Percentiles rank a stretch among this genome's conserved stretches.
Evolutionary conservation across 2,113 vertebrate species (phyloP).

Genomic region (Chionomys nivalis): DNA sequence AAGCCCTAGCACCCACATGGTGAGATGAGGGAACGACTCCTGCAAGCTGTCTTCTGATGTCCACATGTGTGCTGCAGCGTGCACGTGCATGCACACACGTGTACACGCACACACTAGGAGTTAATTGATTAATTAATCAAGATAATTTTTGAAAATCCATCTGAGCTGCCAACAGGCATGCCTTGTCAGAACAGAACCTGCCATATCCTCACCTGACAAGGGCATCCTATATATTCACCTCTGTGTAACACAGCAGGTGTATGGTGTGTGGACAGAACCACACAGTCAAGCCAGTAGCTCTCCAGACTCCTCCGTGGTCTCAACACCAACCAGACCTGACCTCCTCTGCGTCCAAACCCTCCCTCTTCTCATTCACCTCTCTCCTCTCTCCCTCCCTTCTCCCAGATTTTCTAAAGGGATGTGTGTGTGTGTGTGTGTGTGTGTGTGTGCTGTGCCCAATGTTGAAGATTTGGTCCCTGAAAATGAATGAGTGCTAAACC

Average conservation of each 20-base stretch:
- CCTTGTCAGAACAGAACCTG: fast-evolving
- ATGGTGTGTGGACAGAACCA: fast-evolving
- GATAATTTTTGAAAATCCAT: not conserved
- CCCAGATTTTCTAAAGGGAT: not conserved
- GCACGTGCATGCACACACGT: no score
- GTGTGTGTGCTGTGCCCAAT: fast-evolving
- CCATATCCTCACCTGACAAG: not conserved
- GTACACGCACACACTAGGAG: not conserved
- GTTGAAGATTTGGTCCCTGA: fast-evolving
- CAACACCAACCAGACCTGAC: fast-evolving
- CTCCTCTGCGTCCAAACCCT: not conserved
- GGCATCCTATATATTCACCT: not conserved
- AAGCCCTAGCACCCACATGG: not conserved
- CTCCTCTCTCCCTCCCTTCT: not conserved
- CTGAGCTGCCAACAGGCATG: not conserved
- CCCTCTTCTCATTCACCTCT: not conserved
- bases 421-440: not conserved
- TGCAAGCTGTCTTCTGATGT: not conserved
- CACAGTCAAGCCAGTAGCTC: not conserved
- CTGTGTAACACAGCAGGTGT: not conserved
- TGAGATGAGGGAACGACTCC: not conserved
- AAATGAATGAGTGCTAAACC: not conserved
- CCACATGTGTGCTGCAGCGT: not conserved
- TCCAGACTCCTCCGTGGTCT: not conserved
- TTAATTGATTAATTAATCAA: not conserved